phyloP scores from a whole-genome alignment of 2,797 vertebrate genomes.

The Mormyrops boulengeri region DNA sequence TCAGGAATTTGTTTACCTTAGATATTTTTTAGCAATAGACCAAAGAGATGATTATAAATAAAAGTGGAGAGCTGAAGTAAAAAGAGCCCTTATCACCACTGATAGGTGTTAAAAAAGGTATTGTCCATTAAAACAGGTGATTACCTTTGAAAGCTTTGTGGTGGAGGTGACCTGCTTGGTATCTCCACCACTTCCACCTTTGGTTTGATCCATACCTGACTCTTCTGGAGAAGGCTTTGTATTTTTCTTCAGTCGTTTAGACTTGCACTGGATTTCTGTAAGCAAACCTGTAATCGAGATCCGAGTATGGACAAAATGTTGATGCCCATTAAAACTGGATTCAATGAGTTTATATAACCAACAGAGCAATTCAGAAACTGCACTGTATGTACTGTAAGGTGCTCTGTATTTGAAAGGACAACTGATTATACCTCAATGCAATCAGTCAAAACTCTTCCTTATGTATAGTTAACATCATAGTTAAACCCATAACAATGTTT shows the following conservation, averaged over 20 bases:
- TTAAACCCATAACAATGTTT: neutral
- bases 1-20: neutral
- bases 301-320: neutral
- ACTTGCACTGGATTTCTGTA: constrained; percentile 98
- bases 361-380: neutral
- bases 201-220: constrained; percentile 62
- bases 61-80: neutral
- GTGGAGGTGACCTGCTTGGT: constrained; percentile 86
- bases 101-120: neutral
- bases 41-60: neutral
- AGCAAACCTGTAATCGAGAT: constrained; percentile 72
- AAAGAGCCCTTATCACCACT: neutral
- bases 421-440: neutral
- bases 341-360: neutral
- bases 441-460: neutral
- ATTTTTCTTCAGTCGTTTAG: constrained; percentile 89
- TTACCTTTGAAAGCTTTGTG: neutral
- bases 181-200: constrained; percentile 68
- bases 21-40: neutral
- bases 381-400: neutral
- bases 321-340: neutral
- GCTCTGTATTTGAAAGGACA: neutral
- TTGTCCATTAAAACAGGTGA: neutral
- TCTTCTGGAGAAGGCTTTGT: constrained; percentile 69
- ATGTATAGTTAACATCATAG: neutral